phyloP scores from a whole-genome alignment of 2,797 vertebrate species.

The Knipowitschia caucasica region DNA sequence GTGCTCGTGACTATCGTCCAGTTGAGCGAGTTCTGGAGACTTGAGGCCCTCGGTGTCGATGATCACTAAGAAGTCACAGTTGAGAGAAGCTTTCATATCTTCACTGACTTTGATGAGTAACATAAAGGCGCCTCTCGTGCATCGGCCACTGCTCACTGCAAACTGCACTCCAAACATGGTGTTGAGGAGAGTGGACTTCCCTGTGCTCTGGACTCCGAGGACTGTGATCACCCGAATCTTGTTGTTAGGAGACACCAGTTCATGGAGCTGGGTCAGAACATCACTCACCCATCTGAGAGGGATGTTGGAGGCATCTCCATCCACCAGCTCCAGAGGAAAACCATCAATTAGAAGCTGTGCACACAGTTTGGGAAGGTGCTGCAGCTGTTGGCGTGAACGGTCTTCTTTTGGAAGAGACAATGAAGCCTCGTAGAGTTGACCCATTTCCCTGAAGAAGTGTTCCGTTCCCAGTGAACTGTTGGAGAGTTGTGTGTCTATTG shows the following conservation, averaged over 20 bases:
- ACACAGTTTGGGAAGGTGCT: slow-evolving; percentile 67
- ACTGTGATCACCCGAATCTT: too few species aligned
- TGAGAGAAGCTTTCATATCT: slow-evolving; percentile 43
- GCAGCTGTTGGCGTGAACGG: slow-evolving; percentile 50
- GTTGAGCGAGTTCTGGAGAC: slow-evolving; percentile 63
- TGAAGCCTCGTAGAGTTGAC: slow-evolving; percentile 79
- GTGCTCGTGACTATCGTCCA: slow-evolving; percentile 67
- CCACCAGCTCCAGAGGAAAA: slow-evolving; percentile 79
- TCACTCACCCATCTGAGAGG: slow-evolving; percentile 74
- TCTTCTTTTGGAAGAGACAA: slow-evolving; percentile 42
- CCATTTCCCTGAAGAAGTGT: slow-evolving; percentile 81
- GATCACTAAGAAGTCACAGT: slow-evolving; percentile 50
- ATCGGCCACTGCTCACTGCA: slow-evolving; percentile 74
- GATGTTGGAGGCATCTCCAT: slow-evolving; percentile 79
- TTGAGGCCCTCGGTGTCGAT: slow-evolving; percentile 79
- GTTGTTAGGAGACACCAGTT: slow-evolving; percentile 54
- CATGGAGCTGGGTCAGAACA: slow-evolving; percentile 68
- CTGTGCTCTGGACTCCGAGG: slow-evolving; percentile 72
- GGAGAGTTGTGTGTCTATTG: slow-evolving; percentile 62
- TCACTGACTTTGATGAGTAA: slow-evolving; percentile 59
- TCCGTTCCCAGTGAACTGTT: slow-evolving; percentile 76
- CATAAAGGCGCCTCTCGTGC: slow-evolving; percentile 74
- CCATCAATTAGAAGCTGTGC: too few species aligned
- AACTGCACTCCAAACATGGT: slow-evolving; percentile 82
- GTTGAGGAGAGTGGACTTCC: too few species aligned